phyloP scores from a whole-genome alignment of 2,797 vertebrate species.

The Zalophus californianus region DNA sequence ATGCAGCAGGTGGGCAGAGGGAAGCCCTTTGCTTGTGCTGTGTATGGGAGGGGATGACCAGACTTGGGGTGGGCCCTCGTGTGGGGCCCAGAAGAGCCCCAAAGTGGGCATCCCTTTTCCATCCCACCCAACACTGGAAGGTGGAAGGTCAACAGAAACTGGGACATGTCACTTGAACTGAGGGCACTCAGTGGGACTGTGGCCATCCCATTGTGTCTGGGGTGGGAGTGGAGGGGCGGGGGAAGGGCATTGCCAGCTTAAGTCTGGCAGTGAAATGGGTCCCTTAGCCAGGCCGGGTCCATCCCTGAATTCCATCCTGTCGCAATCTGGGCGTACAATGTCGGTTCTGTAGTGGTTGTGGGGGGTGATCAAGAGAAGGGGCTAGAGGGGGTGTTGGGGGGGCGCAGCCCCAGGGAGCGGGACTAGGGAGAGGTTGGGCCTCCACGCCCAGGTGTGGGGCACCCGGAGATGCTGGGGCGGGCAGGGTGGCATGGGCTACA shows the following conservation, averaged over 20 bases:
- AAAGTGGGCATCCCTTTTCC: not conserved
- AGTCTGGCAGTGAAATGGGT: slow-evolving; percentile 54
- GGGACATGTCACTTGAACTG: not conserved
- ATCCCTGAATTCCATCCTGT: slow-evolving; percentile 68
- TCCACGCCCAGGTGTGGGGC: not conserved
- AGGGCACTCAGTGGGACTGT: not conserved
- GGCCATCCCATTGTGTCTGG: not conserved
- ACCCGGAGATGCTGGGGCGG: not conserved
- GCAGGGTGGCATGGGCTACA: slow-evolving; percentile 84
- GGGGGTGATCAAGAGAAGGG: not conserved
- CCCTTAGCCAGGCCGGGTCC: slow-evolving; percentile 68
- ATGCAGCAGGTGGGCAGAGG: slow-evolving; percentile 88
- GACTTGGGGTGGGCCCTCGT: not conserved
- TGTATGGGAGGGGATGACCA: not conserved
- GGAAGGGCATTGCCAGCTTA: not conserved
- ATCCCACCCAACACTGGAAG: slow-evolving; percentile 57
- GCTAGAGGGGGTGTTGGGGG: not conserved
- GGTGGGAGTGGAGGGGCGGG: not conserved
- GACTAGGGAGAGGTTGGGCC: slow-evolving; percentile 28
- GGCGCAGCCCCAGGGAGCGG: slow-evolving; percentile 25
- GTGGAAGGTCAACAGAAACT: slow-evolving; percentile 70
- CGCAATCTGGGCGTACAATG: slow-evolving; percentile 20
- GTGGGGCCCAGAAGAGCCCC: slow-evolving; percentile 20
- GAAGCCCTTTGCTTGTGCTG: slow-evolving; percentile 85
- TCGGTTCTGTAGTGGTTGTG: slow-evolving; percentile 33